These are phyloP conservation scores for Hemiprocne comata DNA, from an alignment of 2,113 vertebrate genomes.

Conservation along the genomic window DNA sequence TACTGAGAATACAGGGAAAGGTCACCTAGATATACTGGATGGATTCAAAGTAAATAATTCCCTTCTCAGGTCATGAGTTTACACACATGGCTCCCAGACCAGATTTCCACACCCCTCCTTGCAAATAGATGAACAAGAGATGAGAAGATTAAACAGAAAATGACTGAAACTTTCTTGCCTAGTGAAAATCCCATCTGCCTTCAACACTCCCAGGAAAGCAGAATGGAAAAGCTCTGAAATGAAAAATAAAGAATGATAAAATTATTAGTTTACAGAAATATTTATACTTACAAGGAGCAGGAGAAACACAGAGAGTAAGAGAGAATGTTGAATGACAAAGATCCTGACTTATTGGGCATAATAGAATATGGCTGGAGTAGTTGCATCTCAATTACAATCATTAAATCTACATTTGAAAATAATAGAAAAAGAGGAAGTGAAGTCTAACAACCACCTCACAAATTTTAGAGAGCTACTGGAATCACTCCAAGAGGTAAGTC, in stretches of 20 bases:
- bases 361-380: not conserved
- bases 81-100: not conserved
- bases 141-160: not conserved
- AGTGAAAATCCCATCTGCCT: not conserved
- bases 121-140: not conserved
- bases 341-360: not conserved
- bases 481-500: not conserved
- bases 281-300: not conserved
- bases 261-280: not conserved
- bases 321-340: not conserved
- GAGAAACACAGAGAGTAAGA: not conserved
- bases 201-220: not conserved
- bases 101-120: not conserved
- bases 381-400: not conserved
- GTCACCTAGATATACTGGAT: not conserved
- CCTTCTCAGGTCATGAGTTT: not conserved
- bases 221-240: not conserved
- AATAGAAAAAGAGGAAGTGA: not conserved
- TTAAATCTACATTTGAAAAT: not conserved
- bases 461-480: not conserved
- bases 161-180: not conserved
- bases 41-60: not conserved
- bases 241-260: not conserved
- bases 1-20: accelerated
- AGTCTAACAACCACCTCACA: not conserved